A percentile compares a stretch with the other conserved stretches of the same genome.
These are phyloP conservation scores for Aspidiotus rigidus DNA, from an alignment of 2,888 invertebrate species.

Conservation along the genomic window DNA sequence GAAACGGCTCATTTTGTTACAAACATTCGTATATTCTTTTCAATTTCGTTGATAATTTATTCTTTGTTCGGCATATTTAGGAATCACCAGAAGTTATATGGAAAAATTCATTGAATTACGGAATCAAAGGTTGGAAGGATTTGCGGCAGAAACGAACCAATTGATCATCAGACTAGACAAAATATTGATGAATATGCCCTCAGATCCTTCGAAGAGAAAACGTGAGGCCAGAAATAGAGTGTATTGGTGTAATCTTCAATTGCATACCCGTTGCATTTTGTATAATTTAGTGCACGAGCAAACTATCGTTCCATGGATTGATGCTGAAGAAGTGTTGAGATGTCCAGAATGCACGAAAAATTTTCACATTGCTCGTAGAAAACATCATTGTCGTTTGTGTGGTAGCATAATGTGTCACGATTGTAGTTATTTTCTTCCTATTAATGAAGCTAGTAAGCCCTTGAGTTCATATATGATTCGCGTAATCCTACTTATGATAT, in stretches of 20 bases:
- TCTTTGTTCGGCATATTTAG: constrained; percentile 39
- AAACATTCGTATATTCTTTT: too few relatives aligned
- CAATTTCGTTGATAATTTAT: too few relatives aligned
- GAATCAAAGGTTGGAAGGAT: constrained; percentile 68
- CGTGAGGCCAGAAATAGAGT: constrained; percentile 42
- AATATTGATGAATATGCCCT: constrained; percentile 70
- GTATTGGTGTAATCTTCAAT: not conserved
- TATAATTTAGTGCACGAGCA: constrained; percentile 52
- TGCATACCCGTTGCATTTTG: constrained; percentile 5
- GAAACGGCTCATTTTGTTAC: too few relatives aligned
- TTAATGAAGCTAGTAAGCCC: constrained; percentile 64
- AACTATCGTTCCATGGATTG: constrained; percentile 78
- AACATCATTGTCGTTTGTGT: constrained; percentile 93
- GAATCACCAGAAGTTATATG: constrained; percentile 56
- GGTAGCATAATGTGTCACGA: constrained; percentile 87
- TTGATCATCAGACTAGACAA: constrained; percentile 87
- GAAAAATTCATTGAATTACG: constrained; percentile 63
- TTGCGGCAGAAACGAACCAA: constrained; percentile 91
- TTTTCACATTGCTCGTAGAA: constrained; percentile 77
- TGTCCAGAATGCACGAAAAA: constrained; percentile 85
- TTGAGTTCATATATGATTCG: not conserved
- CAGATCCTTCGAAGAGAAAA: constrained; percentile 61
- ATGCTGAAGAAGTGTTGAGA: constrained; percentile 76
- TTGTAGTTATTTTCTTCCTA: constrained; percentile 76
- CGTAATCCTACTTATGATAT: too few relatives aligned